Conservation (phyloP, 1,140 invertebrate species). For the Drosophila pseudoobscura region DNA sequence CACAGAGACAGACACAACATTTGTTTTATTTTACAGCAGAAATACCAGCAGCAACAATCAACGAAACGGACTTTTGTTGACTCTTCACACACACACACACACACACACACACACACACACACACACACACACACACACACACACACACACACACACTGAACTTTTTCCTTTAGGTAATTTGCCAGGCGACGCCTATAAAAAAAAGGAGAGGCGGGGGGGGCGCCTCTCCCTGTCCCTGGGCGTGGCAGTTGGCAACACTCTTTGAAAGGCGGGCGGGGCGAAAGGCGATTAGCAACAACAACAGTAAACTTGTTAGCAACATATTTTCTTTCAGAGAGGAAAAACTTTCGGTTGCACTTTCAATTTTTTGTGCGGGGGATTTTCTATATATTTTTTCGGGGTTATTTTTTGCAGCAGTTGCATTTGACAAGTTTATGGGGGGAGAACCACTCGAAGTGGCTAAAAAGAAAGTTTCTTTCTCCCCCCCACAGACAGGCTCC, state of each 20-base stretch:
- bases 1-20: slow-evolving; percentile 25
- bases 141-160: slow-evolving; percentile 9
- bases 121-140: not conserved
- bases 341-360: slow-evolving; percentile 43
- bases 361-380: slow-evolving; percentile 16
- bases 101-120: not conserved
- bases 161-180: slow-evolving; percentile 64
- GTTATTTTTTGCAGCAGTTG: slow-evolving; percentile 38
- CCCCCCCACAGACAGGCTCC: slow-evolving; percentile 15
- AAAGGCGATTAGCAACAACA: slow-evolving; percentile 31
- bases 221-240: not conserved
- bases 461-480: slow-evolving; percentile 57
- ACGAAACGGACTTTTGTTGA: slow-evolving; percentile 45
- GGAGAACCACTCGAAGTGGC: slow-evolving; percentile 50
- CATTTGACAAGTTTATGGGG: slow-evolving; percentile 64
- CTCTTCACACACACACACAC: not conserved
- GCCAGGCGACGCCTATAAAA: slow-evolving; percentile 41
- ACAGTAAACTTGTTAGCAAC: slow-evolving; percentile 33
- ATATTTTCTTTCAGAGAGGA: slow-evolving; percentile 30
- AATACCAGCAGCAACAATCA: slow-evolving; percentile 19
- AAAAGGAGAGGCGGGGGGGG: slow-evolving; percentile 7
- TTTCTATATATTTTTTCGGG: slow-evolving; percentile 13
- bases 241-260: slow-evolving; percentile 6
- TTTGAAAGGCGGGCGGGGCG: not conserved
- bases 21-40: slow-evolving; percentile 33